Evolutionary conservation across 2,888 invertebrate species (phyloP).

Genomic region (Leptura quadrifasciata): DNA sequence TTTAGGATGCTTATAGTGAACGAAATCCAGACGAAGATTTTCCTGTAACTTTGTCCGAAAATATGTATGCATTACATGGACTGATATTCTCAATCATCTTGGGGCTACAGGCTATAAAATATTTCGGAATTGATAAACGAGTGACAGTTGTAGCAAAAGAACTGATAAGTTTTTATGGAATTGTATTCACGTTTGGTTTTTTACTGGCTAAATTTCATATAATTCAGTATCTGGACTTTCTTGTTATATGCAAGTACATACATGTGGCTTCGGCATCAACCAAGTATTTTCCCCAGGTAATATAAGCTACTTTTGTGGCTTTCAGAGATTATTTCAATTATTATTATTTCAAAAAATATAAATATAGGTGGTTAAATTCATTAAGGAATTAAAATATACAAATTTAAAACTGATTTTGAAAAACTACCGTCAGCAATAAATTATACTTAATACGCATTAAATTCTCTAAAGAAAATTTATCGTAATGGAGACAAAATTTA

Average conservation of each 20-base stretch:
- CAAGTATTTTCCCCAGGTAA: constrained; percentile 96
- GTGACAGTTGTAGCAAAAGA: constrained; percentile 28
- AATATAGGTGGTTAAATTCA: too few species aligned
- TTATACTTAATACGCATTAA: too few species aligned
- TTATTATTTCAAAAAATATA: too few species aligned
- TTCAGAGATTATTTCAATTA: too few species aligned
- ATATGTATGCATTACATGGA: constrained; percentile 33
- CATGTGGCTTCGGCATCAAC: constrained; percentile 93
- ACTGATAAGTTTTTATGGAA: constrained; percentile 33
- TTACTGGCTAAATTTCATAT: constrained; percentile 78
- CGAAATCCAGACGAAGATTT: constrained; percentile 17
- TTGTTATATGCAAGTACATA: constrained; percentile 94
- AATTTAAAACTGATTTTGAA: too few species aligned
- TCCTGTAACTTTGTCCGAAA: constrained; percentile 24
- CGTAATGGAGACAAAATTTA: too few species aligned
- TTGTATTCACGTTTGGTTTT: constrained; percentile 53
- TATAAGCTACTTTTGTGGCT: not conserved
- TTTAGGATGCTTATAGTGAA: constrained; percentile 18
- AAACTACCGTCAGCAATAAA: too few species aligned
- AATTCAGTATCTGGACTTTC: constrained; percentile 90
- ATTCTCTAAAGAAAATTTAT: too few species aligned
- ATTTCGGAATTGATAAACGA: constrained; percentile 31
- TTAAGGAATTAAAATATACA: too few species aligned
- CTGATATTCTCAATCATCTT: constrained; percentile 22
- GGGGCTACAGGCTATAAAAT: constrained; percentile 26